phyloP scores from a whole-genome alignment of 2,888 invertebrate species.

The Metallyticus violacea region DNA sequence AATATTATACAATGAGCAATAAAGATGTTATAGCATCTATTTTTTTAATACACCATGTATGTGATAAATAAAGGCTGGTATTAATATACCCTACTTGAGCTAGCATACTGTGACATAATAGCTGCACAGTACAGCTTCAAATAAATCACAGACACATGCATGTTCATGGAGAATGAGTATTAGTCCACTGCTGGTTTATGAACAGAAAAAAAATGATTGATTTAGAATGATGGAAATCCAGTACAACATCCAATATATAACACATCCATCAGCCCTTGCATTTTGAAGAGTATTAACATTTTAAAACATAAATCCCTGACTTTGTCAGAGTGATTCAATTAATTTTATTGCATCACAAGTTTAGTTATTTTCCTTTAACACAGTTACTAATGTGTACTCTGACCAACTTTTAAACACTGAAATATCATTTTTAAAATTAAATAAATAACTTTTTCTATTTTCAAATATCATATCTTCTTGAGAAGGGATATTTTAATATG shows the following conservation, averaged over 20 bases:
- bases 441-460: background rate
- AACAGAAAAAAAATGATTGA: too few species aligned
- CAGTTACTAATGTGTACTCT: background rate
- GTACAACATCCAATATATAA: background rate
- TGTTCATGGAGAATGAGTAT: too few species aligned
- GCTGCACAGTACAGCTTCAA: too few species aligned
- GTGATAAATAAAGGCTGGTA: too few species aligned
- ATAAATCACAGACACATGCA: too few species aligned
- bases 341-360: background rate
- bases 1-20: too few species aligned
- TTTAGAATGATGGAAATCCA: background rate
- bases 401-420: background rate
- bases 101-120: too few species aligned
- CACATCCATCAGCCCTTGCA: background rate
- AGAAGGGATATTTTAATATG: background rate
- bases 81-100: too few species aligned
- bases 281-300: background rate
- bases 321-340: background rate
- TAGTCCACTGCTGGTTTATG: too few species aligned
- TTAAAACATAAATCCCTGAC: background rate
- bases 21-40: too few species aligned
- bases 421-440: background rate
- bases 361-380: too few species aligned
- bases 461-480: background rate
- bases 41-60: too few species aligned